phyloP scores from a whole-genome alignment of 2,888 invertebrate species.

The Sinohyriopsis cumingii region DNA sequence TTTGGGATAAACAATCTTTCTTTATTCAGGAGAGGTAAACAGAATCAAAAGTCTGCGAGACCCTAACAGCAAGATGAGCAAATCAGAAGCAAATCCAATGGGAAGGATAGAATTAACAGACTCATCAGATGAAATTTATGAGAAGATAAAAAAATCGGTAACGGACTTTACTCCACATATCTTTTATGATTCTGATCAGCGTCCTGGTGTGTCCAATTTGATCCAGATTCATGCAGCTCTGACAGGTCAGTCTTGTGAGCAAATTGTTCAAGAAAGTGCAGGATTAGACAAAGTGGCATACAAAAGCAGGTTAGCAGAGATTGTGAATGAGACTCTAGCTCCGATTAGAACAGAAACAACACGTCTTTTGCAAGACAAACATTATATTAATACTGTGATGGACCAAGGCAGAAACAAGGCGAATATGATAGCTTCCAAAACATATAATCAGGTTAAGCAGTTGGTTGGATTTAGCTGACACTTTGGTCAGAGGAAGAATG shows the following conservation, averaged over 20 bases:
- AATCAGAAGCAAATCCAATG: slow-evolving; percentile 87
- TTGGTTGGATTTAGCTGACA: slow-evolving; percentile 77
- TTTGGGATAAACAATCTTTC: too few species aligned
- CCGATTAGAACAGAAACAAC: slow-evolving; percentile 81
- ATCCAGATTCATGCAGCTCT: slow-evolving; percentile 86
- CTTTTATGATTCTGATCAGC: slow-evolving; percentile 82
- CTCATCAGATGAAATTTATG: slow-evolving; percentile 79
- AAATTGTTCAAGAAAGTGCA: slow-evolving; percentile 80
- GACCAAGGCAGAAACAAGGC: slow-evolving; percentile 80
- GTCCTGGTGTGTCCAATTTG: slow-evolving; percentile 93
- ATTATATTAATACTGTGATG: slow-evolving; percentile 79
- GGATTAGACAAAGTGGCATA: slow-evolving; percentile 85
- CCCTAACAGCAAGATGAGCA: slow-evolving; percentile 97
- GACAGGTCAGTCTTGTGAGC: slow-evolving; percentile 79
- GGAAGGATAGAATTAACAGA: slow-evolving; percentile 88
- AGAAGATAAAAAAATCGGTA: slow-evolving; percentile 88
- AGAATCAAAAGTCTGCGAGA: slow-evolving; percentile 87
- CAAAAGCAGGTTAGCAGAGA: slow-evolving; percentile 82
- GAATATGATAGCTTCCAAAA: slow-evolving; percentile 77
- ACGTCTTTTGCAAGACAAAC: slow-evolving; percentile 77
- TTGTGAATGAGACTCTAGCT: slow-evolving; percentile 79
- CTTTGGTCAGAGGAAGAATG: neutral
- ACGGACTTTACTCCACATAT: slow-evolving; percentile 87
- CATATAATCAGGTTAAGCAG: slow-evolving; percentile 79
- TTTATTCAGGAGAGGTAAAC: slow-evolving; percentile 53